These are phyloP conservation scores for Turritopsis rubra DNA, from an alignment of 30 jellyfish, hydroid and myxozoan genomes.

Conservation along the genomic window DNA sequence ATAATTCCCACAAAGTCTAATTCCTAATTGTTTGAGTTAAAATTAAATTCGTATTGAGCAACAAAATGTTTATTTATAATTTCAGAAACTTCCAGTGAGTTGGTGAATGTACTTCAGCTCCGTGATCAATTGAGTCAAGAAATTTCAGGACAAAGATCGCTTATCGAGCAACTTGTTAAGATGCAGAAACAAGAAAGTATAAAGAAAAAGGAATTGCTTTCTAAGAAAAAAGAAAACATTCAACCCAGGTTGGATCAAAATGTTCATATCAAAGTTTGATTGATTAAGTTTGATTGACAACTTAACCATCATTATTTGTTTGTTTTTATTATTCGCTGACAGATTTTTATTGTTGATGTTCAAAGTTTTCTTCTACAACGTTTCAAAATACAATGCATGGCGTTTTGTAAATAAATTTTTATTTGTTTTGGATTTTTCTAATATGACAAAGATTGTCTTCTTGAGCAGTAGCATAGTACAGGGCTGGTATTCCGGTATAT, in stretches of 20 bases:
- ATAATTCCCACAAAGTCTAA: too few relatives aligned
- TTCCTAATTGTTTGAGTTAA: too few relatives aligned
- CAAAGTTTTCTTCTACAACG: too few relatives aligned
- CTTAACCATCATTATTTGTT: neutral
- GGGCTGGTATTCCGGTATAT: neutral
- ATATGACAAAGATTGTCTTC: neutral
- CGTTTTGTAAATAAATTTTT: too few relatives aligned
- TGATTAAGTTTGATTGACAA: neutral
- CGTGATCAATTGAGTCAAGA: constrained; percentile 26
- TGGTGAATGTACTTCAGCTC: constrained; percentile 13
- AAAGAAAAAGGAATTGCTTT: neutral
- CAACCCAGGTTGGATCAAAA: neutral
- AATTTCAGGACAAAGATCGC: constrained; percentile 23
- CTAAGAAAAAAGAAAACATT: neutral
- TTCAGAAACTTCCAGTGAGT: constrained; percentile 18
- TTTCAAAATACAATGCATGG: too few relatives aligned
- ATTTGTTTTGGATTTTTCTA: neutral
- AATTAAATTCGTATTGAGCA: too few relatives aligned
- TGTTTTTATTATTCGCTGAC: too few relatives aligned
- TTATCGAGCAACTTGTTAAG: constrained; percentile 28
- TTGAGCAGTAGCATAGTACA: neutral
- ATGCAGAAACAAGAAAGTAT: neutral
- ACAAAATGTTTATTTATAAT: neutral
- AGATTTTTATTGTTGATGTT: too few relatives aligned
- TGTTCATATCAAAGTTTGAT: neutral